Conservation (phyloP, 2,797 vertebrate genomes). For the Phyllotis vaccarum region DNA sequence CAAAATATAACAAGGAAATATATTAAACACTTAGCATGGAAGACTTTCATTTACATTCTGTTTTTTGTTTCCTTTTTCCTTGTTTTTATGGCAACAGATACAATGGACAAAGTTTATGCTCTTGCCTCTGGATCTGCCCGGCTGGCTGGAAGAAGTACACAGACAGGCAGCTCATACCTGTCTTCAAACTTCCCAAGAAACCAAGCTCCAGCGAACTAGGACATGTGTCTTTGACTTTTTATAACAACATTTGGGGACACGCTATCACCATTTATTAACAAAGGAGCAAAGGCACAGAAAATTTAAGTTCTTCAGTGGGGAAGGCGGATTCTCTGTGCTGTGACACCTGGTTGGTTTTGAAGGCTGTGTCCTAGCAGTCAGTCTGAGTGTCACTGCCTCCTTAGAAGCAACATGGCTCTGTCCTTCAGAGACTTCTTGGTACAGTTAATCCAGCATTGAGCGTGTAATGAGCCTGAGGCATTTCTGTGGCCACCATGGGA, state of each 20-base stretch:
- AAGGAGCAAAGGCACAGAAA: conserved; percentile 7
- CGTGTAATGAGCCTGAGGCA: no score
- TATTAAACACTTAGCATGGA: conserved; percentile 35
- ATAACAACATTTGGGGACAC: background rate
- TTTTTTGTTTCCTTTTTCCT: background rate
- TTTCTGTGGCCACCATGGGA: background rate
- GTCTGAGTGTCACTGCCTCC: background rate
- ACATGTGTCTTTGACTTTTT: background rate
- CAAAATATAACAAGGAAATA: conserved; percentile 14
- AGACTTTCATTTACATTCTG: background rate
- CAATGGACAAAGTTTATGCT: background rate
- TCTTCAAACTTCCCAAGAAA: conserved; percentile 18
- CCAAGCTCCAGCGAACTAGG: background rate
- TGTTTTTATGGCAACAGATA: background rate
- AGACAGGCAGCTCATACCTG: background rate
- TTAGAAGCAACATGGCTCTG: background rate
- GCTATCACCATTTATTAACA: background rate
- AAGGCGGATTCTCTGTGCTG: background rate
- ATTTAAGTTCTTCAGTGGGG: background rate
- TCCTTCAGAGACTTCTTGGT: background rate
- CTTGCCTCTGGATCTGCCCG: background rate
- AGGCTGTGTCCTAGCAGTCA: background rate
- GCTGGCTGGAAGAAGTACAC: background rate
- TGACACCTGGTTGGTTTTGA: background rate
- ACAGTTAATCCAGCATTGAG: background rate